A percentile compares a stretch with the other conserved stretches of the same genome.
Conservation (phyloP, 2,888 invertebrate genomes). For the Chrysotoxum bicinctum region DNA sequence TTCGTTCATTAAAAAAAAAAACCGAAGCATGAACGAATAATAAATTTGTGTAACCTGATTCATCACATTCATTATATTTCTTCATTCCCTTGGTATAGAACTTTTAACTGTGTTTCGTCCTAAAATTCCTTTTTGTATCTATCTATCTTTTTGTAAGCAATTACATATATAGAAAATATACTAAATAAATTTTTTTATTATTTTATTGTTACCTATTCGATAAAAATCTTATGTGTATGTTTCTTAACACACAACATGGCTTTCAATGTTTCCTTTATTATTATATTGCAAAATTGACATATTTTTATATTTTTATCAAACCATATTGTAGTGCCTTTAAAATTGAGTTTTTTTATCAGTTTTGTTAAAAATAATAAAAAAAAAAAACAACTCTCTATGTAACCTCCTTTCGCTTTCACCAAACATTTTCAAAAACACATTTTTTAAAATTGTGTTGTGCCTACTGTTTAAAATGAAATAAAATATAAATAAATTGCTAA, state of each 20-base stretch:
- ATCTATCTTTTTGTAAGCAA: constrained; percentile 24
- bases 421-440: constrained; percentile 47
- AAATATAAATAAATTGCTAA: not conserved
- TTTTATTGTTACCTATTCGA: constrained; percentile 47
- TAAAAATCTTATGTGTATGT: constrained; percentile 36
- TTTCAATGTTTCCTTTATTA: constrained; percentile 51
- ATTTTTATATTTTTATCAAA: not conserved
- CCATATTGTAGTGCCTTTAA: not conserved
- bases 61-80: constrained; percentile 45
- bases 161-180: not conserved
- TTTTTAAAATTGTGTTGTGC: constrained; percentile 52
- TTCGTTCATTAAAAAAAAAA: constrained; percentile 28
- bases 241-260: constrained; percentile 56
- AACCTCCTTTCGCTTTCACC: constrained; percentile 47
- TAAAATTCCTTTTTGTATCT: constrained; percentile 39
- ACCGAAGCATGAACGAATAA: constrained; percentile 54
- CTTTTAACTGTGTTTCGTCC: constrained; percentile 45
- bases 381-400: constrained; percentile 37
- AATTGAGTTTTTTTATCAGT: not conserved
- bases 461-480: constrained; percentile 42
- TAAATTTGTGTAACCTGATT: constrained; percentile 33
- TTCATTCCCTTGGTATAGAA: constrained; percentile 52
- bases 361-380: not conserved
- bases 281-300: constrained; percentile 8
- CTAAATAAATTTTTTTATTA: constrained; percentile 12